Base-by-base conservation (phyloP, 1,140 invertebrate species). In the Drosophila azteca region DNA sequence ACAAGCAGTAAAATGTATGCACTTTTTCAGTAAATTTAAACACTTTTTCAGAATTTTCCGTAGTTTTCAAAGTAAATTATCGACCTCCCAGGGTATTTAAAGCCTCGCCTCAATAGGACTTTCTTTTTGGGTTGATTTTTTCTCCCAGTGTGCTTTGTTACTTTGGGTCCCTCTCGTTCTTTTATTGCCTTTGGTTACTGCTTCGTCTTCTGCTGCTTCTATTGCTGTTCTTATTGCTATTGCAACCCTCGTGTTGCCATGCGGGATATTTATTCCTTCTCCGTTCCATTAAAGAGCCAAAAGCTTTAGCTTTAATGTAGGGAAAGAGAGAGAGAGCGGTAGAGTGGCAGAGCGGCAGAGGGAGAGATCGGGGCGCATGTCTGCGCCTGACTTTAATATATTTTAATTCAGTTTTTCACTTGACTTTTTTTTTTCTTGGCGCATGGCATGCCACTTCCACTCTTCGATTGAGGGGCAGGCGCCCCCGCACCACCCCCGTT, bases 291-390 rank as follows among this genome's bases (percentile, higher is more conserved):
- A 15, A 43, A 17, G 13, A 53, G 54, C 24, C 45, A 67, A 29
- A 2, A 49, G 53, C 74, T 78, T 35, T 69, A 64, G 67, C 71
- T 84, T 79, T 84, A 84, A 84, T 83, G 58, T 71, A 82, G 22
- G 51, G 8, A 39, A 9, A 39, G 35, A 39, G 31, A 39, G 35
- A 39, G 31, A 11, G 31, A 35, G 35, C 11, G 31, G 11, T 9
- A 11, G 9, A 35, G 31, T 3, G 9, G 1, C 17, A 20, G 17
- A 20, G 17, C 1, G 17, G 17, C 17, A 11, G 31, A 11, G 9
- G 3, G 9, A 35, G 31, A 11, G 9, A 35, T 1, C 35, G 35
- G 3, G 13, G 57, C 44, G 35, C 44, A 60, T 64, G 29, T 41
- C n/a, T 24, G 17, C 35, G 52, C 46, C 51, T 53, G 66, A 59